Base-by-base conservation (phyloP, 2,113 vertebrate species). In the Copsychus sechellarum region DNA sequence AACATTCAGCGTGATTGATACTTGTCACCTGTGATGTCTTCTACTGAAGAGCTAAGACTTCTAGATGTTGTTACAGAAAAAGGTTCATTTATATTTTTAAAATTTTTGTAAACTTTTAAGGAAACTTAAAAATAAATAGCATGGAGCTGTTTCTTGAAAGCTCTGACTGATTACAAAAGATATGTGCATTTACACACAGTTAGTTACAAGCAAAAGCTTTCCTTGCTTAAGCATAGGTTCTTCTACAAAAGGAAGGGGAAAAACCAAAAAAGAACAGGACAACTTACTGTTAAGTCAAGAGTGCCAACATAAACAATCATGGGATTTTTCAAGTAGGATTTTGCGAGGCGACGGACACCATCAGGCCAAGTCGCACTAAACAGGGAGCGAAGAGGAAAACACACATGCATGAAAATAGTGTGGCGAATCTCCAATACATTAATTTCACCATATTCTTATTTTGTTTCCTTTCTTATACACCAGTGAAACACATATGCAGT, bases 241-340 rank as follows among this genome's bases (percentile, higher is more conserved):
- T 45, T 58, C 36, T 85, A 53, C 14, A 38, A 69, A 67, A 79
- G 5, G 22, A 66, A 76, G 5, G 8, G 9, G 25, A 9, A 51
- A 60, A 34, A 6, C 1, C 7, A 15, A 48, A 47, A 12, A 53
- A 19, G 4, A 42, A 53, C 33, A 61, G 14, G 73, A 90, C 13
- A 96, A 98, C 99, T 98, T 97, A 99, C 99, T 34, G 99, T 96
- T 93, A 99, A 97, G 95, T 99, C 99, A 91, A 99, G 97, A 21
- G 98, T 99, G n/a, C 99, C 99, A 65, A 99, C 98, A 65, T 99
- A 99, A 2, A 99, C 99, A 97, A 99, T 99, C 98, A 99, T 99
- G 53, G 99, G 99, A 61, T 99, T 98, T 96, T 98, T 99, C 80
- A 99, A 97, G 88, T 99, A 99, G 21, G 99, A 99, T 76, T 98